Conservation (phyloP, 1,140 invertebrate species). For the Chelonus insularis region DNA sequence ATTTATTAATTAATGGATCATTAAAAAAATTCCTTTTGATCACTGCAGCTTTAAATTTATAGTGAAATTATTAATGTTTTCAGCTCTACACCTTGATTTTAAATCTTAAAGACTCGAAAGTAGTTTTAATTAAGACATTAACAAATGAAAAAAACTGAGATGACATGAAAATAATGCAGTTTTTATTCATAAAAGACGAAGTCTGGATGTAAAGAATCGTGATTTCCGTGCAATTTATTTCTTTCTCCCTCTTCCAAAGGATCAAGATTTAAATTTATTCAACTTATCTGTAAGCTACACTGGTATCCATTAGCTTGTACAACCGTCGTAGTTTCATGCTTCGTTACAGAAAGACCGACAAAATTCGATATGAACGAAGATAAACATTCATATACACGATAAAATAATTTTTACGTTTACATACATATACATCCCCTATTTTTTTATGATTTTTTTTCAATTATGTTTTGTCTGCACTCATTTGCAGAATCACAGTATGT, state of each 20-base stretch:
- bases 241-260: neutral
- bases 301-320: slow-evolving; percentile 24
- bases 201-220: slow-evolving; percentile 1
- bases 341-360: slow-evolving; percentile 25
- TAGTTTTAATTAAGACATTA: too few relatives aligned
- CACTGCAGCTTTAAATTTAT: too few relatives aligned
- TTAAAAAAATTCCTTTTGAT: too few relatives aligned
- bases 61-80: too few relatives aligned
- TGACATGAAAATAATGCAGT: too few relatives aligned
- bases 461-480: too few relatives aligned
- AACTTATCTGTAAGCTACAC: slow-evolving; percentile 7
- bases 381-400: slow-evolving; percentile 1
- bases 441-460: neutral
- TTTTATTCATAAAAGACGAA: too few relatives aligned
- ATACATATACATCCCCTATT: slow-evolving; percentile 1
- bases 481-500: too few relatives aligned
- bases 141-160: too few relatives aligned
- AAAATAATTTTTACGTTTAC: slow-evolving; percentile 8
- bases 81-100: too few relatives aligned
- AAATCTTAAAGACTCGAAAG: too few relatives aligned
- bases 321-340: slow-evolving; percentile 26
- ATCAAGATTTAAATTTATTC: slow-evolving; percentile 24
- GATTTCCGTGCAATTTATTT: slow-evolving; percentile 1
- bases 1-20: too few relatives aligned
- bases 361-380: slow-evolving; percentile 4